Percentiles rank a stretch among this genome's conserved stretches.
These are phyloP conservation scores for Centruroides sculpturatus DNA, from an alignment of 1,140 invertebrate genomes.

Conservation along the genomic window DNA sequence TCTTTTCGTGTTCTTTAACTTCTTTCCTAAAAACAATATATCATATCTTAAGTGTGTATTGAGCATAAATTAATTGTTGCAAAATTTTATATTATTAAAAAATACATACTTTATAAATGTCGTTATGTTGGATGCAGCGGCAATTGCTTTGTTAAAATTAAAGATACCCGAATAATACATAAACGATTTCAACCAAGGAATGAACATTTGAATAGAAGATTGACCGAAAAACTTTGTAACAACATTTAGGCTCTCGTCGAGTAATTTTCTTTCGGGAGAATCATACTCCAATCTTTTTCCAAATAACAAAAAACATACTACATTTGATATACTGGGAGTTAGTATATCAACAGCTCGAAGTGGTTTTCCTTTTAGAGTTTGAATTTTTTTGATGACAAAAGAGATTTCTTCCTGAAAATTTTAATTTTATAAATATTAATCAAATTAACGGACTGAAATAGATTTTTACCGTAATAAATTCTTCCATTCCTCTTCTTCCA, in stretches of 20 bases:
- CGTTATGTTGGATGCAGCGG: no score
- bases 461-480: slow-evolving; percentile 39
- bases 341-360: slow-evolving; percentile 2
- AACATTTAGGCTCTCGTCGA: slow-evolving; percentile 32
- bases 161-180: no score
- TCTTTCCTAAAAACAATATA: slow-evolving; percentile 33
- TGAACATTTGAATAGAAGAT: no score
- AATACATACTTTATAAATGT: no score
- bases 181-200: neutral
- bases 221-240: no score
- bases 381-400: neutral
- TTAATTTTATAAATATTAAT: no score
- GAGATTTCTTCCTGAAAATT: slow-evolving; percentile 9
- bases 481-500: slow-evolving; percentile 53
- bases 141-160: no score
- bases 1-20: slow-evolving; percentile 53
- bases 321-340: slow-evolving; percentile 38
- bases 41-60: no score
- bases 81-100: no score
- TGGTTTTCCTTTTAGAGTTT: slow-evolving; percentile 2
- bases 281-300: slow-evolving; percentile 43
- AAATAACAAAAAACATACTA: slow-evolving; percentile 72
- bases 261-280: slow-evolving; percentile 42
- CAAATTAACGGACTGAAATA: neutral
- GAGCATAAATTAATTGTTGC: no score